These are phyloP conservation scores for Phyllotreta striolata DNA, from an alignment of 2,888 invertebrate genomes.

Conservation along the genomic window DNA sequence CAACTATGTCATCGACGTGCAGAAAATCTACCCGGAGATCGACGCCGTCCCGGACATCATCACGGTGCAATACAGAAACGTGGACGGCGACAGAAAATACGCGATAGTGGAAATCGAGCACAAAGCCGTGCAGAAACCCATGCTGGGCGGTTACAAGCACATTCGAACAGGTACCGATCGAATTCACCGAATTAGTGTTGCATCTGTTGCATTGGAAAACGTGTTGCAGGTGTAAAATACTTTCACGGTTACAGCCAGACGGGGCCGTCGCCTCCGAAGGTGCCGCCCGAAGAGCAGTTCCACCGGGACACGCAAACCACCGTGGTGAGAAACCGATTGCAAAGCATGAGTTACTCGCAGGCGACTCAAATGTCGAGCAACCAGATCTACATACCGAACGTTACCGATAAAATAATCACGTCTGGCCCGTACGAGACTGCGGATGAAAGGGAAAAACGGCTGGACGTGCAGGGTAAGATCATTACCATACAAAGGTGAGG, in stretches of 20 bases:
- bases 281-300: conserved; percentile 64
- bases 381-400: conserved; percentile 68
- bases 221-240: conserved; percentile 66
- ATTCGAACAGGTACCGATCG: conserved; percentile 64
- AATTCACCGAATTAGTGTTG: background rate
- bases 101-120: conserved; percentile 69
- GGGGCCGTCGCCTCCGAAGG: conserved; percentile 66
- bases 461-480: conserved; percentile 64
- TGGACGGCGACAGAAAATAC: conserved; percentile 59
- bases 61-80: conserved; percentile 63
- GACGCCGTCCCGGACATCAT: conserved; percentile 64
- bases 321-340: conserved; percentile 63
- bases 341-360: conserved; percentile 66
- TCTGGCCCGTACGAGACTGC: conserved; percentile 72
- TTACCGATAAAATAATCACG: conserved; percentile 69
- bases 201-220: background rate
- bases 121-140: conserved; percentile 73
- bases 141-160: conserved; percentile 82
- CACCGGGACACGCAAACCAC: conserved; percentile 74
- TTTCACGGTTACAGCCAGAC: conserved; percentile 88
- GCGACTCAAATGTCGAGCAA: conserved; percentile 70
- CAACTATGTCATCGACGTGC: conserved; percentile 51
- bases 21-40: conserved; percentile 50
- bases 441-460: conserved; percentile 67
- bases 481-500: conserved; percentile 69